These are phyloP conservation scores for Empis stercorea DNA, from an alignment of 2,888 invertebrate genomes.

Conservation along the genomic window DNA sequence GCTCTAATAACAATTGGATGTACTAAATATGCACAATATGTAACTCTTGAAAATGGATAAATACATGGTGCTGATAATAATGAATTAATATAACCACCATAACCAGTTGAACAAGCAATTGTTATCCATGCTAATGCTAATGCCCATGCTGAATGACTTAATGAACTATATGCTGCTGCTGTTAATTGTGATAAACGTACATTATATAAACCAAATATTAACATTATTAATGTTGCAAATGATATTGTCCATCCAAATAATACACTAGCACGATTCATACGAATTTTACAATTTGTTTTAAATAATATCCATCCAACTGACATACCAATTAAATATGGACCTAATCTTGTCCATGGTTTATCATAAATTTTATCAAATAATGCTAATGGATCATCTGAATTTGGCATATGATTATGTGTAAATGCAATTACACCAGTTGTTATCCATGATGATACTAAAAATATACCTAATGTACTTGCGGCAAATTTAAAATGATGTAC, in stretches of 20 bases:
- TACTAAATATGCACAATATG: conserved; percentile 75
- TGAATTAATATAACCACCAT: conserved; percentile 65
- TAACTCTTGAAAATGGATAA: conserved; percentile 75
- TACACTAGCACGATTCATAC: conserved; percentile 55
- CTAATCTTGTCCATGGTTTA: conserved; percentile 77
- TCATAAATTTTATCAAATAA: conserved; percentile 82
- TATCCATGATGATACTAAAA: conserved; percentile 62
- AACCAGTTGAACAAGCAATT: conserved; percentile 70
- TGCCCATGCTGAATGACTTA: conserved; percentile 77
- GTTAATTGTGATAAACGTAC: conserved; percentile 52
- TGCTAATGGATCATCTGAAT: conserved; percentile 67
- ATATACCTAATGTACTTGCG: conserved; percentile 47
- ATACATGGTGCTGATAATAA: conserved; percentile 62
- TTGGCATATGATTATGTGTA: conserved; percentile 64
- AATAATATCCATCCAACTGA: conserved; percentile 70
- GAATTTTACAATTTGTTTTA: conserved; percentile 65
- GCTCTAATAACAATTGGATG: conserved; percentile 71
- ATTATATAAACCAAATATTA: conserved; percentile 68
- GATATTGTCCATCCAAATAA: conserved; percentile 58
- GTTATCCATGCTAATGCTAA: conserved; percentile 71
- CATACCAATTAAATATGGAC: conserved; percentile 78
- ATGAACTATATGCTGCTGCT: conserved; percentile 66
- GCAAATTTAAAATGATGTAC: conserved; percentile 68
- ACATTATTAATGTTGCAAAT: conserved; percentile 49
- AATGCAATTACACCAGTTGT: conserved; percentile 72